Base-by-base conservation (phyloP, 2,797 vertebrate species). In the Mus caroli region DNA sequence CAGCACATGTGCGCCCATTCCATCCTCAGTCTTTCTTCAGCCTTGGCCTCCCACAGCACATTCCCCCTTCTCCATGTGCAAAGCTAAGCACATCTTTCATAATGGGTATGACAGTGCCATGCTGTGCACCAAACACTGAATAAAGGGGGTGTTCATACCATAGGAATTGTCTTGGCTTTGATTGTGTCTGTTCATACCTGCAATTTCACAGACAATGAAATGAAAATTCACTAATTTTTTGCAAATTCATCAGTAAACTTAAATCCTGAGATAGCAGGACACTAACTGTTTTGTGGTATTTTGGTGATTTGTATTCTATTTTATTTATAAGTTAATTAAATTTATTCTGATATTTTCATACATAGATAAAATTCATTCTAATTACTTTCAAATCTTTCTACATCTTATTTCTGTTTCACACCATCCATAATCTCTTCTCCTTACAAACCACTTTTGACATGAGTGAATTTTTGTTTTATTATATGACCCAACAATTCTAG, bases 251-350 rank as follows among this genome's bases (percentile, higher is more conserved):
- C 14, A 40, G 50, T 67, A 78, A 56, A 40, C 15, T 62, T 15
- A 92, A 80, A 90, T 77, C 8, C 56, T 73, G 6, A 24, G 28
- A 14, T 22, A 64, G 31, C 31, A 67, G 62, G 71, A 82, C 26
- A 26, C 12, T 90, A 19, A 1, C 28, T 12, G 1, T 62, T 84
- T 82, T 28, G 54, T 24, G 17, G 31, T 0, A 78, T 58, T 91
- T n/a, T 28, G 17, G 34, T 75, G 43, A 93, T 20, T 67, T 83
- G n/a, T 87, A 22, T 92, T 92, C 46, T 95, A 34, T 67, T 94
- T 94, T 54, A 1, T 75, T 56, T 54, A 54, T 75, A 40, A 34
- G 5, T 50, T 50, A 52, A 86, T 86, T 37, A 71, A 31, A 54
- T 71, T 12, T 52, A 85, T 1, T 85, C 58, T 83, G 64, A 24